phyloP scores from a whole-genome alignment of 2,888 invertebrate species.

The Agriotes lineatus region DNA sequence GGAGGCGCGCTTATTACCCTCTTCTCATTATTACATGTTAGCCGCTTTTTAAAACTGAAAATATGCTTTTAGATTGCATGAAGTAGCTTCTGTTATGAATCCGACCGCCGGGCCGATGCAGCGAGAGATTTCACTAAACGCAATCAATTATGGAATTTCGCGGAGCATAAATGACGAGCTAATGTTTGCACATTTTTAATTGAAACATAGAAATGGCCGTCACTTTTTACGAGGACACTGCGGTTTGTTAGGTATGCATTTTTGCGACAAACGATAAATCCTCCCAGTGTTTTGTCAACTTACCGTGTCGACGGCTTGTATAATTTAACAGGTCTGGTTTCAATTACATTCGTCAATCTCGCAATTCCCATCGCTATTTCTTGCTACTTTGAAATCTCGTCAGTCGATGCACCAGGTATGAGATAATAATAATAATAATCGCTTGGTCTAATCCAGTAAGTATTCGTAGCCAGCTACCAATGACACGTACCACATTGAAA shows the following conservation, averaged over 20 bases:
- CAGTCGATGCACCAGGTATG: too few relatives aligned
- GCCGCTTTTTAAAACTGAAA: conserved; percentile 48
- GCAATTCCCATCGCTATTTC: conserved; percentile 38
- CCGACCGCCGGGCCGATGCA: conserved; percentile 32
- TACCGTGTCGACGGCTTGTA: conserved; percentile 56
- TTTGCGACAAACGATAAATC: conserved; percentile 63
- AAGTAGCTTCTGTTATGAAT: conserved; percentile 36
- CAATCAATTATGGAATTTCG: conserved; percentile 61
- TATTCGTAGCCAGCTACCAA: too few relatives aligned
- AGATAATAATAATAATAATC: too few relatives aligned
- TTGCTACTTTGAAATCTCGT: conserved; percentile 10
- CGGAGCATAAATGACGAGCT: conserved; percentile 60
- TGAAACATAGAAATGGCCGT: conserved; percentile 59
- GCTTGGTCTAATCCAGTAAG: too few relatives aligned
- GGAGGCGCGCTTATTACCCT: conserved; percentile 43
- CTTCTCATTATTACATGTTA: conserved; percentile 49
- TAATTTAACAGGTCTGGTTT: conserved; percentile 60
- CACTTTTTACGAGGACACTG: conserved; percentile 50
- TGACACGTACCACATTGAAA: too few relatives aligned
- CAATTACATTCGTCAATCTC: conserved; percentile 51
- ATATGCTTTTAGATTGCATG: conserved; percentile 44
- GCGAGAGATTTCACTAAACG: conserved; percentile 52
- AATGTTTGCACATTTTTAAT: conserved; percentile 64
- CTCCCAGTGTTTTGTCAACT: conserved; percentile 61
- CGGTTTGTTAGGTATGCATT: conserved; percentile 65